phyloP scores from a whole-genome alignment of 2,113 vertebrate genomes.

The Gasterosteus nipponicus region DNA sequence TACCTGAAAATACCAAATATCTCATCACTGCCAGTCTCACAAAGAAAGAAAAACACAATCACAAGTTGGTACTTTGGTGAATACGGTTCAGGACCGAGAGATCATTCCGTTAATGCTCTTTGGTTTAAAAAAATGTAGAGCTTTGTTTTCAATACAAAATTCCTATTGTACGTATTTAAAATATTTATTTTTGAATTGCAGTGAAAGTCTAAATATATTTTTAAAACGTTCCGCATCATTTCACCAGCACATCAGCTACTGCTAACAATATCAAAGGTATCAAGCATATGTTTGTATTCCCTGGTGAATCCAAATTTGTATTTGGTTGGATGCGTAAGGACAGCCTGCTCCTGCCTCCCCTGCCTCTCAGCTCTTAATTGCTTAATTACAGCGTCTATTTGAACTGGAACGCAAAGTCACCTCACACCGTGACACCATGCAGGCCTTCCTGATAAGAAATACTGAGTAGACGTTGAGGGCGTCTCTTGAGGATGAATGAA shows the following conservation, averaged over 20 bases:
- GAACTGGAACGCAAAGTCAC: slow-evolving; percentile 66
- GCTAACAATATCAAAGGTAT: slow-evolving; percentile 54
- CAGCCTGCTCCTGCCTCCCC: slow-evolving; percentile 51
- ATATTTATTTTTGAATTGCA: neutral
- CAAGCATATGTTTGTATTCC: slow-evolving; percentile 64
- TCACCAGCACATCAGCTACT: slow-evolving; percentile 42
- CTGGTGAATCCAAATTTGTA: slow-evolving; percentile 69
- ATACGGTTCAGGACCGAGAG: slow-evolving; percentile 41
- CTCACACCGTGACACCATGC: slow-evolving; percentile 57
- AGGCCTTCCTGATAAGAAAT: slow-evolving; percentile 52
- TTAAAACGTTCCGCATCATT: neutral
- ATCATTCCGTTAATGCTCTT: slow-evolving; percentile 54
- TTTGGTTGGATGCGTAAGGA: slow-evolving; percentile 62
- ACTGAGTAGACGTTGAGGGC: slow-evolving; percentile 28
- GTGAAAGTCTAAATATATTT: neutral
- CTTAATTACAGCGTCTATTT: slow-evolving; percentile 79
- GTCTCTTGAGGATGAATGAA: slow-evolving; percentile 64
- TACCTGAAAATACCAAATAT: slow-evolving; percentile 84
- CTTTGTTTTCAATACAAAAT: slow-evolving; percentile 10
- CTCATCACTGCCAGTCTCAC: slow-evolving; percentile 69
- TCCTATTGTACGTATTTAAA: neutral
- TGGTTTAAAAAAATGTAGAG: slow-evolving; percentile 28
- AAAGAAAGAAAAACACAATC: slow-evolving; percentile 38
- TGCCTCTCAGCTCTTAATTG: slow-evolving; percentile 73
- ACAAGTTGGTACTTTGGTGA: slow-evolving; percentile 58